Evolutionary conservation across 2,797 vertebrate species (phyloP).

Genomic region (Pseudotriccus pelzelni): DNA sequence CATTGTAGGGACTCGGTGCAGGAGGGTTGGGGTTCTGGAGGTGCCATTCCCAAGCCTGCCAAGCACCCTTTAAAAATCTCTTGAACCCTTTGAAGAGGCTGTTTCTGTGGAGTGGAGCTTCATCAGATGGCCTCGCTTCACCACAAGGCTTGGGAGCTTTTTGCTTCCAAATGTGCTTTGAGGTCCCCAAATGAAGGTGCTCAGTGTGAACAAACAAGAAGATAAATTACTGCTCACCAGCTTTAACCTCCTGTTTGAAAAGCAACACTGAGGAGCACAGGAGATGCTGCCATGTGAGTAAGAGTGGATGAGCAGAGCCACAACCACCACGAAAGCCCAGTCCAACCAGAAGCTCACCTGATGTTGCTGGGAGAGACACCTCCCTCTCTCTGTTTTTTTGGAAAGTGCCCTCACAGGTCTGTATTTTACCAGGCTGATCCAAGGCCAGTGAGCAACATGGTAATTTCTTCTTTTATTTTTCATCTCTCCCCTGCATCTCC

Average conservation of each 20-base stretch:
- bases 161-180: accelerated
- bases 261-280: neutral
- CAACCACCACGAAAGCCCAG: neutral
- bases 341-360: neutral
- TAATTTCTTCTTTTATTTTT: slow-evolving; percentile 17
- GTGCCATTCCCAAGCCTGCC: neutral
- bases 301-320: neutral
- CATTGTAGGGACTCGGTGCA: too few relatives aligned
- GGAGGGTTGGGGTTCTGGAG: neutral
- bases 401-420: neutral
- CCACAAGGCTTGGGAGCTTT: neutral
- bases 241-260: neutral
- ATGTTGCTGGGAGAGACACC: neutral
- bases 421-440: neutral
- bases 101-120: neutral
- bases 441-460: slow-evolving; percentile 17
- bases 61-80: neutral
- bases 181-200: neutral
- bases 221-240: neutral
- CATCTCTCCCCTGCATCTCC: slow-evolving; percentile 13
- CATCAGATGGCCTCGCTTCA: neutral
- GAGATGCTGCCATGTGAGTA: neutral
- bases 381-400: neutral
- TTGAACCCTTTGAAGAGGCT: neutral
- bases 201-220: neutral